phyloP scores from a whole-genome alignment of 2,888 invertebrate species.

The Strigamia crassipes region DNA sequence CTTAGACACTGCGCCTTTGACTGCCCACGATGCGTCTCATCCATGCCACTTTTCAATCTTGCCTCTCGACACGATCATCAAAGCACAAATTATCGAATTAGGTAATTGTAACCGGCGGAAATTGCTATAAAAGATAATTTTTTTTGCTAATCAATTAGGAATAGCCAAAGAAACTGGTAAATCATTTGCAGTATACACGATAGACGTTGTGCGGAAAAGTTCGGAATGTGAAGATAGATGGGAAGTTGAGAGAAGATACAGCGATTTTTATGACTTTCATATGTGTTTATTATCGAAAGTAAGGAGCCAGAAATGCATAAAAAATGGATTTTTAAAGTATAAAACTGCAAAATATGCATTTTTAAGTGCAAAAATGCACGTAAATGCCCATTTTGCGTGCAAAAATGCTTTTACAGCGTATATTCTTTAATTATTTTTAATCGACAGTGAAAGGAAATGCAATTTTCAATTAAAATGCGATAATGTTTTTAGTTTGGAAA shows the following conservation, averaged over 20 bases:
- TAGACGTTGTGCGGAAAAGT: conserved; percentile 73
- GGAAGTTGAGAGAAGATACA: conserved; percentile 91
- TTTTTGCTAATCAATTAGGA: conserved; percentile 61
- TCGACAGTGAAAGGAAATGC: too few species aligned
- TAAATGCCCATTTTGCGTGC: too few species aligned
- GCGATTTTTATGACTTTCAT: conserved; percentile 90
- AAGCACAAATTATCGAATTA: conserved; percentile 13
- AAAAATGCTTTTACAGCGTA: too few species aligned
- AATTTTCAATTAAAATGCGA: not conserved
- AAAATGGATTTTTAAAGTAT: too few species aligned
- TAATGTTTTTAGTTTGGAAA: conserved; percentile 64
- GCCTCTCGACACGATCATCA: not conserved
- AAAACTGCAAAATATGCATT: too few species aligned
- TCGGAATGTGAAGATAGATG: conserved; percentile 73
- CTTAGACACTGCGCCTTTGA: not conserved
- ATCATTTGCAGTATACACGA: conserved; percentile 85
- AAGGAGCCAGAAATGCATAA: not conserved
- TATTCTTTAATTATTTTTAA: too few species aligned
- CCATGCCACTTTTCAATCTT: not conserved
- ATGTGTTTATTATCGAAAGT: conserved; percentile 71
- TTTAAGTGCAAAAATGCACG: too few species aligned
- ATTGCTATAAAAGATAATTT: not conserved
- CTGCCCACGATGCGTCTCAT: not conserved
- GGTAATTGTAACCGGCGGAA: not conserved
- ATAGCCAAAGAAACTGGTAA: conserved; percentile 81